A percentile compares a stretch with the other conserved stretches of the same genome.
phyloP scores from a whole-genome alignment of 2,113 vertebrate genomes.

The Dasypus novemcinctus region DNA sequence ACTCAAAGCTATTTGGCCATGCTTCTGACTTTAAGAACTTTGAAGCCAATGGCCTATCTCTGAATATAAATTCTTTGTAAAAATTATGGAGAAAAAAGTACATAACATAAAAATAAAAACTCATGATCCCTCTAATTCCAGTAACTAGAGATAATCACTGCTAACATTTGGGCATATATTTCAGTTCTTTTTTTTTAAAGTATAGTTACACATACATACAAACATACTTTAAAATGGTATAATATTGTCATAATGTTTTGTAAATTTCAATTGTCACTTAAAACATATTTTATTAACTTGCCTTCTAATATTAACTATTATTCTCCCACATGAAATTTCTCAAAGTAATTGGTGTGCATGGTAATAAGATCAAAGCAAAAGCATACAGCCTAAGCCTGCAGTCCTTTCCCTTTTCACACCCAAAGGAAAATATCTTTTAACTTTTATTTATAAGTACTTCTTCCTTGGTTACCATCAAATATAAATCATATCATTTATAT shows the following conservation, averaged over 20 bases:
- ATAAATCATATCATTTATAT: background rate
- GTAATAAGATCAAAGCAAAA: background rate
- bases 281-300: background rate
- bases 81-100: background rate
- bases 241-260: background rate
- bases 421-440: background rate
- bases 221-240: background rate
- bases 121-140: background rate
- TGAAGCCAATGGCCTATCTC: background rate
- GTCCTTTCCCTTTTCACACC: background rate
- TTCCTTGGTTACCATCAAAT: background rate
- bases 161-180: background rate
- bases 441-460: background rate
- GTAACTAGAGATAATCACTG: background rate
- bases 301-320: background rate
- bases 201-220: background rate
- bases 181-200: background rate
- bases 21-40: background rate
- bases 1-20: background rate
- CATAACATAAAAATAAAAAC: background rate
- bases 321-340: background rate
- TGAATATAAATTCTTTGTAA: background rate
- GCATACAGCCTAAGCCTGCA: background rate
- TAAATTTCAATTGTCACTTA: background rate
- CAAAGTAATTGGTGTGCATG: background rate